These are phyloP conservation scores for Caenorhabditis auriculariae DNA, from an alignment of 2,888 invertebrate genomes.

Conservation along the genomic window DNA sequence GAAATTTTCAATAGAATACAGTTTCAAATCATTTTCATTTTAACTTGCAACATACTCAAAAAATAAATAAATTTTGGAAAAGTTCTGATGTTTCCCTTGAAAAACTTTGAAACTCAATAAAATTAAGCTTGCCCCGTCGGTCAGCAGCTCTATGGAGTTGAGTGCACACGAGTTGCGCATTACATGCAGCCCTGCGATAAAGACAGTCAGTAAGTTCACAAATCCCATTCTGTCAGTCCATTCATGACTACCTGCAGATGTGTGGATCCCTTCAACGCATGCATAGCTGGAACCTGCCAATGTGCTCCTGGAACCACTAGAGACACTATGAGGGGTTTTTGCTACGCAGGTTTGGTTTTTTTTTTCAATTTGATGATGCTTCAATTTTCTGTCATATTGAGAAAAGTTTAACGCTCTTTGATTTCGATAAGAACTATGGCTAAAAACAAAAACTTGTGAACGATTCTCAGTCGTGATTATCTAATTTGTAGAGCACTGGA, in stretches of 20 bases:
- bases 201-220: conserved; percentile 23
- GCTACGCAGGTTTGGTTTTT: conserved; percentile 45
- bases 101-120: conserved; percentile 1
- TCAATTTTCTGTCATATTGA: not conserved
- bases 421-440: no score
- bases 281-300: conserved; percentile 57
- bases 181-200: conserved; percentile 58
- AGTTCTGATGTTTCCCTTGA: not conserved
- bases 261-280: conserved; percentile 60
- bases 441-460: no score
- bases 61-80: no score
- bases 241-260: conserved; percentile 38
- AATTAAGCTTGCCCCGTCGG: conserved; percentile 58
- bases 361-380: not conserved
- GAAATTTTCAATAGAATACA: not conserved
- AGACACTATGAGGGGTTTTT: conserved; percentile 52
- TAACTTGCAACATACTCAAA: not conserved
- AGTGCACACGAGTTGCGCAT: conserved; percentile 57
- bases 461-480: no score
- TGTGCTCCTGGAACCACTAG: conserved; percentile 59
- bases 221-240: not conserved
- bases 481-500: no score
- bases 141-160: conserved; percentile 60
- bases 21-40: not conserved
- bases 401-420: no score